A percentile compares a stretch with the other conserved stretches of the same genome.
Conservation (phyloP, 2,888 invertebrate genomes). For the Ditula angustiorana region DNA sequence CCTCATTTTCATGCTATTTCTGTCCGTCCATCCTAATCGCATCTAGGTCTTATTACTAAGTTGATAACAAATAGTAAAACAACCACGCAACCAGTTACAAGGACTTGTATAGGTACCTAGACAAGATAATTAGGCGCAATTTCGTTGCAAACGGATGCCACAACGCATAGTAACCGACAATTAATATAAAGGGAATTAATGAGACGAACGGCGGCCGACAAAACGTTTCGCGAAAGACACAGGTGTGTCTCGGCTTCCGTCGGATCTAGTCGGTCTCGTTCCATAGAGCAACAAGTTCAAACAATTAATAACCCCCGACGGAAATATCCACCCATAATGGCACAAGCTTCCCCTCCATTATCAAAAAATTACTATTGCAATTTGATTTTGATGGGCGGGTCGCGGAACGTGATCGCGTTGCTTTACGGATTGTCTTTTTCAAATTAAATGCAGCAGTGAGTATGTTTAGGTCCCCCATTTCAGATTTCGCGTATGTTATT, state of each 20-base stretch:
- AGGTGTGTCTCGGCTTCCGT: slow-evolving; percentile 65
- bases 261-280: slow-evolving; percentile 68
- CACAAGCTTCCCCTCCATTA: slow-evolving; percentile 72
- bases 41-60: slow-evolving; percentile 37
- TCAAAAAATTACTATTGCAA: slow-evolving; percentile 81
- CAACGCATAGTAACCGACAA: slow-evolving; percentile 68
- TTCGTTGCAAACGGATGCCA: slow-evolving; percentile 70
- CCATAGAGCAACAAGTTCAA: slow-evolving; percentile 60
- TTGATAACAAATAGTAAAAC: slow-evolving; percentile 39
- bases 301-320: slow-evolving; percentile 72
- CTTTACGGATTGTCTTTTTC: slow-evolving; percentile 73
- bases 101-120: slow-evolving; percentile 55
- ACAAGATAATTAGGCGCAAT: slow-evolving; percentile 70
- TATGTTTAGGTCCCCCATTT: slow-evolving; percentile 64
- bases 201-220: slow-evolving; percentile 57
- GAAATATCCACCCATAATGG: slow-evolving; percentile 79
- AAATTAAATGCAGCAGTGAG: slow-evolving; percentile 72
- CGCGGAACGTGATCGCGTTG: slow-evolving; percentile 68
- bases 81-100: slow-evolving; percentile 47
- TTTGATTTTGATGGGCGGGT: slow-evolving; percentile 72
- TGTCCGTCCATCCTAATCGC: slow-evolving; percentile 33
- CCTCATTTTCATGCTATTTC: slow-evolving; percentile 37
- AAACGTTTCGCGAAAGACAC: slow-evolving; percentile 70
- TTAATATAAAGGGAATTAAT: slow-evolving; percentile 71
- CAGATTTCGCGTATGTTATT: slow-evolving; percentile 63